Base-by-base conservation (phyloP, 2,888 invertebrate species). In the Argyresthia goedartella region DNA sequence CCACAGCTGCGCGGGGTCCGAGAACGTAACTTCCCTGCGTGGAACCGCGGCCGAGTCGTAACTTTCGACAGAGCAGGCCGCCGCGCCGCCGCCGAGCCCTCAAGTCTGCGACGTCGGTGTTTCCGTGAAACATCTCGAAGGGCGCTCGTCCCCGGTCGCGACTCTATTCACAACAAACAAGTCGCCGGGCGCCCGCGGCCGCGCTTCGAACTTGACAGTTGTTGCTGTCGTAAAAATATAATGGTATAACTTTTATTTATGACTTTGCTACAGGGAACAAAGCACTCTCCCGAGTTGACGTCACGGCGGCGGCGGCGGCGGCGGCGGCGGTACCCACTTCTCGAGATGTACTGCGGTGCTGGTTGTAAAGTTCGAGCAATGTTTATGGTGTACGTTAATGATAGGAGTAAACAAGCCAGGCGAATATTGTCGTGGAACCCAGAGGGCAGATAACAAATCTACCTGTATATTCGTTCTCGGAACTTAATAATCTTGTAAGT, bases 161-260 rank as follows among this genome's bases (percentile, higher is more conserved):
- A 34, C n/a, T 2, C 43, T n/a, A n/a, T 48, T 52, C 66, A 72
- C 69, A 69, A 67, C 68, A 69, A 69, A 73, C 66, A 68, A 59
- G 55, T 57, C 55, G 60, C 52, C 57, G 59, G 58, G 54, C 48
- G 58, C 59, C 63, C 60, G 61, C 58, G 67, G 66, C 63, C 63
- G 65, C 66, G 71, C 69, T 78, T 71, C 69, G 69, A 81, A 78
- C 71, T 81, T 80, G 75, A 79, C 80, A 80, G 80, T 82, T 76
- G 81, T 75, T 76, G 68, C 69, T 69, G 71, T 76, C 78, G 74
- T 82, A 81, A 84, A 82, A 81, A 79, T 77, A 77, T 81, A 80
- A 82, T 75, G 73, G 70, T 72, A 71, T 73, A 78, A 81, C 73
- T 82, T 82, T 73, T 76, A 73, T 77, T 82, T 82, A 82, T 71